Evolutionary conservation across 2,113 vertebrate genomes (phyloP), one percentile per base, ranked within the genome.

Genomic region (Lutjanus erythropterus): DNA sequence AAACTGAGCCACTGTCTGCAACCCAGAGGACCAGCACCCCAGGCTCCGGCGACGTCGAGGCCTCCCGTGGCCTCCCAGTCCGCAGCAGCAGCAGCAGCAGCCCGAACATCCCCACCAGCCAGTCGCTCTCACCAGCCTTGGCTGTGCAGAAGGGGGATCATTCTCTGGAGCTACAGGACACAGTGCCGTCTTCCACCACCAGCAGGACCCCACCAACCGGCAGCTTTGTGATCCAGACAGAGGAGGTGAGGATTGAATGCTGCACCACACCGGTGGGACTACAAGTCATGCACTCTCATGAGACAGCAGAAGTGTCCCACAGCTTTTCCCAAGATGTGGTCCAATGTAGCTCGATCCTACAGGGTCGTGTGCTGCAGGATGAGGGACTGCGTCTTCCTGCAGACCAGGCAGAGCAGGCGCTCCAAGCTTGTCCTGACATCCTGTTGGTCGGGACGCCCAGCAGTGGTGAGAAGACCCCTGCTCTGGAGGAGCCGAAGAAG

Each of bases 181-280:
- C 12, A 1, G 61, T 0, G 2, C 27, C 83, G 0, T 8, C 67
- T 9, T 44, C 84, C 4, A 23, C 60, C 0, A 49, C 50, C 9
- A 47, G 44, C 8, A 79, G 71, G 39, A 66, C 41, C 0, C 55
- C 84, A 6, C 83, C 84, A 8, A 94, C 88, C 0, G 56, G 86
- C 44, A 83, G 93, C 58, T 93, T 93, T 15, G 58, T 95, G 33
- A 92, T 94, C n/a, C 93, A 95, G 71, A 90, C 91, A 0, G 94
- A 95, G 71, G 94, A 94, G 35, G 88, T 95, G 18, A 89, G 91
- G 65, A 94, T 95, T 1, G 93, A 94, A 69, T 95, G 93, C 73
- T 81, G 87, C 52, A 58, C 87, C 3, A 86, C 92, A 0, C 88
- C 89, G 0, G 81, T 78, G 10, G 93, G 83, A 3, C 50, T 94